These are phyloP conservation scores for Cottoperca gobio DNA, from an alignment of 2,797 vertebrate species.

Conservation along the genomic window DNA sequence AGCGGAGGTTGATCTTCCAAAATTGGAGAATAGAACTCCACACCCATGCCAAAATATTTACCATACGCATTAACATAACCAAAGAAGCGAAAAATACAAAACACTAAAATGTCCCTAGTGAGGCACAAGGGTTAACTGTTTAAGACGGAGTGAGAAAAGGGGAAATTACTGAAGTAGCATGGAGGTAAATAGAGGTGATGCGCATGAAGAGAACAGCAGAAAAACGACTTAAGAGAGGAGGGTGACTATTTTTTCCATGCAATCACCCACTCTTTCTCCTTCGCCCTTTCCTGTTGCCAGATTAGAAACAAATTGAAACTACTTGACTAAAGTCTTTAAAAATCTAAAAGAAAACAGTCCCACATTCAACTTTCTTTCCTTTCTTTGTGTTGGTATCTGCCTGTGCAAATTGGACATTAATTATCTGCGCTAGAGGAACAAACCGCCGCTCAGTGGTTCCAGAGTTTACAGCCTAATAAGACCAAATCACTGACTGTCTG, in stretches of 20 bases:
- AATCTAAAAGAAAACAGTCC: slow-evolving; percentile 5
- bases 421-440: slow-evolving; percentile 35
- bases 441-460: slow-evolving; percentile 18
- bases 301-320: slow-evolving; percentile 21
- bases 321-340: slow-evolving; percentile 7
- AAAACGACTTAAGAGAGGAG: not conserved
- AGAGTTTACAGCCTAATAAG: slow-evolving; percentile 16
- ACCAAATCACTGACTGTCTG: slow-evolving; percentile 47
- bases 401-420: slow-evolving; percentile 23
- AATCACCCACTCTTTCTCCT: slow-evolving; percentile 42
- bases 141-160: slow-evolving; percentile 24
- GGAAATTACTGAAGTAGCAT: slow-evolving; percentile 25
- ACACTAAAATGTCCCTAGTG: too few relatives aligned
- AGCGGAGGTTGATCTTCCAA: too few relatives aligned
- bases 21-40: too few relatives aligned
- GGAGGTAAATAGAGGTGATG: not conserved
- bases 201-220: not conserved
- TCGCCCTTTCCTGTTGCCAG: slow-evolving; percentile 8
- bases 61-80: too few relatives aligned
- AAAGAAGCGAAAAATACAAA: too few relatives aligned
- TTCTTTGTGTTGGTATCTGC: slow-evolving; percentile 29
- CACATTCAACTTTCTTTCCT: slow-evolving; percentile 1
- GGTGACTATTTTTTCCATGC: slow-evolving; percentile 52
- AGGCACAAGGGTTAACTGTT: not conserved
- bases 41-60: too few relatives aligned